Conservation (phyloP, 2,888 invertebrate species). For the Plusia festucae region DNA sequence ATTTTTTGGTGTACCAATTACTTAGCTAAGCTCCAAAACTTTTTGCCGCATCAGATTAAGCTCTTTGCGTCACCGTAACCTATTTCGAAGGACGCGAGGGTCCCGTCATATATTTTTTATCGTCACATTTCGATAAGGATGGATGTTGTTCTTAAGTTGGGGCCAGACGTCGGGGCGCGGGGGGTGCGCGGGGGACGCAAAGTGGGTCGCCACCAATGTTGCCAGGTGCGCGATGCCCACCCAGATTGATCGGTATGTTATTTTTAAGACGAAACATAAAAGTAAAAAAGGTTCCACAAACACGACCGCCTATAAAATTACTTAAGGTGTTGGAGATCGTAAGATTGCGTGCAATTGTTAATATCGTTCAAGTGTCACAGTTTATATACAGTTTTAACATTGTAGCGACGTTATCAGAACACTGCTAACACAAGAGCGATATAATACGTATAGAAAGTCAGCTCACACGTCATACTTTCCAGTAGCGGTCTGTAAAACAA, state of each 20-base stretch:
- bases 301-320: not conserved
- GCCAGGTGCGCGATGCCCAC: conserved; percentile 53
- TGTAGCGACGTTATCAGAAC: not conserved
- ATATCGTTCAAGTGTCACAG: conserved; percentile 7
- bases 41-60: conserved; percentile 57
- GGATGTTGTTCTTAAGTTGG: conserved; percentile 65
- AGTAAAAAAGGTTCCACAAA: conserved; percentile 20
- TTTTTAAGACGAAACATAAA: conserved; percentile 42
- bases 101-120: conserved; percentile 66
- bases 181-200: conserved; percentile 58
- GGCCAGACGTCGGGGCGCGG: conserved; percentile 50
- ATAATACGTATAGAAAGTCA: conserved; percentile 3
- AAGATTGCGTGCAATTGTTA: conserved; percentile 1
- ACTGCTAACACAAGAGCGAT: not conserved
- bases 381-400: conserved; percentile 14
- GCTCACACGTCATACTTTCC: conserved; percentile 15
- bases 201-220: conserved; percentile 65
- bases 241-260: conserved; percentile 47
- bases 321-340: conserved; percentile 1
- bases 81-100: conserved; percentile 57
- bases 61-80: conserved; percentile 54
- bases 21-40: conserved; percentile 43
- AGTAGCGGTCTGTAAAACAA: conserved; percentile 13
- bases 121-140: conserved; percentile 68
- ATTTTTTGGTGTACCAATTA: conserved; percentile 55